Percentiles rank a stretch among this genome's conserved stretches.
Conservation (phyloP, 2,113 vertebrate species). For the Albula glossodonta region DNA sequence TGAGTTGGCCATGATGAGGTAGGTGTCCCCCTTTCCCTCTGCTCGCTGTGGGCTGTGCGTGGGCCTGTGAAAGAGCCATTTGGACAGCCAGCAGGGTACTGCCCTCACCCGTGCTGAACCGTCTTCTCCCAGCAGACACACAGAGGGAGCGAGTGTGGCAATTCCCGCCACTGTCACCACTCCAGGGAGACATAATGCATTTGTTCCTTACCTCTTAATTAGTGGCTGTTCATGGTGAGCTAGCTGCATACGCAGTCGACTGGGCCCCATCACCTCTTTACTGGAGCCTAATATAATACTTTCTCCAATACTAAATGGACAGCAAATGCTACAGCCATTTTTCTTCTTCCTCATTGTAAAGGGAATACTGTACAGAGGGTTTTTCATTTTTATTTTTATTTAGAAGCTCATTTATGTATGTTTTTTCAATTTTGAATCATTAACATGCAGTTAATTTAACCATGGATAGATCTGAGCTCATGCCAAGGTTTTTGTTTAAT, state of each 20-base stretch:
- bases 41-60: slow-evolving; percentile 18
- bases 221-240: slow-evolving; percentile 55
- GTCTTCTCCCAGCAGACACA: background rate
- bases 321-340: slow-evolving; percentile 28
- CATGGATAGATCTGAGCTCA: slow-evolving; percentile 12
- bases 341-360: slow-evolving; percentile 7
- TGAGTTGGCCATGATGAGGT: slow-evolving; percentile 19
- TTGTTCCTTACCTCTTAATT: slow-evolving; percentile 65
- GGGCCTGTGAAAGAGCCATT: slow-evolving; percentile 53
- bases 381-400: slow-evolving; percentile 23
- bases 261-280: slow-evolving; percentile 49
- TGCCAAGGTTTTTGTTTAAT: too few species aligned
- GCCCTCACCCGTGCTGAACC: background rate
- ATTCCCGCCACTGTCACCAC: background rate
- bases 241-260: slow-evolving; percentile 44
- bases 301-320: slow-evolving; percentile 27
- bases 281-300: slow-evolving; percentile 26
- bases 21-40: slow-evolving; percentile 29
- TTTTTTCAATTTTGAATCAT: slow-evolving; percentile 11
- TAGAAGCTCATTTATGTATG: slow-evolving; percentile 4
- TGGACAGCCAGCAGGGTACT: slow-evolving; percentile 55
- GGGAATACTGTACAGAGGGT: slow-evolving; percentile 1
- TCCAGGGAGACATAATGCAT: slow-evolving; percentile 53
- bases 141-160: background rate
- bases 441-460: slow-evolving; percentile 28